Conservation (phyloP, 2,797 vertebrate genomes). For the Ficedula albicollis region DNA sequence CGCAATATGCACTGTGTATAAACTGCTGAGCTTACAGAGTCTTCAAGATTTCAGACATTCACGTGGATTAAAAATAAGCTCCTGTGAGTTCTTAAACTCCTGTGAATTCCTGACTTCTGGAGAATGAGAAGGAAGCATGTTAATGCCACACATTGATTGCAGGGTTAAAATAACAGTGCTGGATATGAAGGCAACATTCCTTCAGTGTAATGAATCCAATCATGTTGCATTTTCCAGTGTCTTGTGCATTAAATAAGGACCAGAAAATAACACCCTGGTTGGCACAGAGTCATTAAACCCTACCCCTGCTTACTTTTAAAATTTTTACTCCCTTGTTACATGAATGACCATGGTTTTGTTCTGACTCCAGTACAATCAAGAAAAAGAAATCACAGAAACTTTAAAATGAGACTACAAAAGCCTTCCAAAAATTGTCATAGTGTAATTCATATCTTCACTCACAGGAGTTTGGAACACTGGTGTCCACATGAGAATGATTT, state of each 20-base stretch:
- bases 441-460: background rate
- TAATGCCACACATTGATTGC: conserved; percentile 1
- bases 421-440: background rate
- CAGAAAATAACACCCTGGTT: background rate
- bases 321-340: background rate
- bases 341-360: background rate
- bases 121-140: background rate
- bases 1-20: background rate
- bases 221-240: background rate
- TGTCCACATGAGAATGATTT: background rate
- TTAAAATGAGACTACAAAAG: background rate
- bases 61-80: conserved; percentile 51
- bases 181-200: background rate
- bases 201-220: background rate
- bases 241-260: background rate
- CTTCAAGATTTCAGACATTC: background rate
- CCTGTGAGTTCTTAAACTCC: conserved; percentile 2
- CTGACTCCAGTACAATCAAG: background rate
- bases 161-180: conserved; percentile 25
- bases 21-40: background rate
- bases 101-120: conserved; percentile 44
- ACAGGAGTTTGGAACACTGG: background rate
- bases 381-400: background rate
- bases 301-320: background rate
- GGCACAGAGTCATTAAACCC: background rate